phyloP scores from a whole-genome alignment of 2,113 vertebrate species.

The Dermatemys mawii region DNA sequence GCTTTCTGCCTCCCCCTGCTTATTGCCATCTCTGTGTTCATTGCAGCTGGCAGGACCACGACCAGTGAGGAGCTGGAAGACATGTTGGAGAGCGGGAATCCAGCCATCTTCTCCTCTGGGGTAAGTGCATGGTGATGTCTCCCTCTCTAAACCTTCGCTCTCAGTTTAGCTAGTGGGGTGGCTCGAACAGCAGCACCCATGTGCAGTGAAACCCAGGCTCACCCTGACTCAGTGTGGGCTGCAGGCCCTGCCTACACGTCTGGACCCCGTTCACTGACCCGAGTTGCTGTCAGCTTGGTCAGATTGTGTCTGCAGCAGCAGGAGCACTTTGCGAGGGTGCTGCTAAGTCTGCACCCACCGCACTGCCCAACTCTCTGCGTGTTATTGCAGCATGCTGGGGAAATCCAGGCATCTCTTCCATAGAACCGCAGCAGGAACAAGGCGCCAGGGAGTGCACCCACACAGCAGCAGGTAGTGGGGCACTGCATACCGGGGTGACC shows the following conservation, averaged over 20 bases:
- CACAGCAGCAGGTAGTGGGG: no score
- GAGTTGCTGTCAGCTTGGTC: no score
- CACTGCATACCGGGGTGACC: no score
- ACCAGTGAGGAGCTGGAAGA: slow-evolving; percentile 97
- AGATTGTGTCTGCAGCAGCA: background rate
- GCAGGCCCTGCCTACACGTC: no score
- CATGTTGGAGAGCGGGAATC: slow-evolving; percentile 97
- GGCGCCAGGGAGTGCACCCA: no score
- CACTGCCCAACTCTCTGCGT: background rate
- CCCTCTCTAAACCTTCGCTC: background rate
- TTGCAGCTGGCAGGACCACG: slow-evolving; percentile 93
- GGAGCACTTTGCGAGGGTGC: no score
- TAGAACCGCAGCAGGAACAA: no score
- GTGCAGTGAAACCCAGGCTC: background rate
- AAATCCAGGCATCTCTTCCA: background rate
- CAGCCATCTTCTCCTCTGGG: slow-evolving; percentile 95
- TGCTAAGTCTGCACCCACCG: no score
- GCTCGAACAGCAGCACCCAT: background rate
- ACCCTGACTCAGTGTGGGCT: no score
- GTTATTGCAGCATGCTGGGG: background rate
- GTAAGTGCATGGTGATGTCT: slow-evolving; percentile 73
- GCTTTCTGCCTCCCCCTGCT: background rate
- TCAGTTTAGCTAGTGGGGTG: background rate
- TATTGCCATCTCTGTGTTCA: background rate
- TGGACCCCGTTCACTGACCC: no score